phyloP scores from a whole-genome alignment of 2,797 vertebrate species.

The Sarcophilus harrisii region DNA sequence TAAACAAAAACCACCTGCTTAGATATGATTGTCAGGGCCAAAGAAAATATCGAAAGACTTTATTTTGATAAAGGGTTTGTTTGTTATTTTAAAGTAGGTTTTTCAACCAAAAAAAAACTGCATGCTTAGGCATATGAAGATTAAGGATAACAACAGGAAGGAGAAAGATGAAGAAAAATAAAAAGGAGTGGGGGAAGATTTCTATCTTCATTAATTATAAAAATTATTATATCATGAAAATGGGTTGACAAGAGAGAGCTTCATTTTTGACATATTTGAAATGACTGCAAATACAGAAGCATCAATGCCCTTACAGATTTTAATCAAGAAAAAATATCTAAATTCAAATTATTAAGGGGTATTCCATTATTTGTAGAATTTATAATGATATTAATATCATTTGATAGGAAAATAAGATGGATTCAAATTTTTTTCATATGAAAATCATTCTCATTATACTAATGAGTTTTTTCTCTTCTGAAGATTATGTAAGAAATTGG shows the following conservation, averaged over 20 bases:
- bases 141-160: not conserved
- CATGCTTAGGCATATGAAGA: conserved; percentile 3
- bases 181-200: not conserved
- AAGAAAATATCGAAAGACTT: not conserved
- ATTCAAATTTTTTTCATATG: conserved; percentile 21
- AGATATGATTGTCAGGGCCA: conserved; percentile 6
- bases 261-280: not conserved
- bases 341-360: conserved; percentile 8
- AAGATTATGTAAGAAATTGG: conserved; percentile 3
- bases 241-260: not conserved
- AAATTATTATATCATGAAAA: not conserved
- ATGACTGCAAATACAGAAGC: not conserved
- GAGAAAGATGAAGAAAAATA: conserved; percentile 23
- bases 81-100: not conserved
- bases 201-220: not conserved
- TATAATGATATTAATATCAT: not conserved
- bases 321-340: conserved; percentile 13
- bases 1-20: conserved; percentile 9
- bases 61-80: not conserved
- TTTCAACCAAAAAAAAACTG: conserved; percentile 24
- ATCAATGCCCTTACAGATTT: not conserved
- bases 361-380: not conserved
- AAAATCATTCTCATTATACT: conserved; percentile 42
- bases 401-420: not conserved
- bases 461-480: conserved; percentile 34